Percentiles rank a stretch among this genome's conserved stretches.
Evolutionary conservation across 2,113 vertebrate genomes (phyloP).

Genomic region (Calonectris borealis): DNA sequence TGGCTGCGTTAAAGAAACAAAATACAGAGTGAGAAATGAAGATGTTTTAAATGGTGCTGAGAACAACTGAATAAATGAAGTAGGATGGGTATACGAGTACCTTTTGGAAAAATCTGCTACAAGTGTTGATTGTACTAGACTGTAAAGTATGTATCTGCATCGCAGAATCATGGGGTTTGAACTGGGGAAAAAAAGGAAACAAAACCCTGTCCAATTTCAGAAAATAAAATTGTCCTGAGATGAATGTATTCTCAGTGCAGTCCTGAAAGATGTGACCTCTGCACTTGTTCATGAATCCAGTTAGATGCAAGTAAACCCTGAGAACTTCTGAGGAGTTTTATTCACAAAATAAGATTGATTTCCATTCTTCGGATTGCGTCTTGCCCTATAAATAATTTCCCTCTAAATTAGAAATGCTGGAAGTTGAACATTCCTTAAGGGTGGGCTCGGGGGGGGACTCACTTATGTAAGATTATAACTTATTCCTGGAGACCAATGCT

Average conservation of each 20-base stretch:
- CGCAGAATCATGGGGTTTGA: neutral
- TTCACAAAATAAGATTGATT: constrained; percentile 19
- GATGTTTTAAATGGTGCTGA: constrained; percentile 30
- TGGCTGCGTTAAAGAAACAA: neutral
- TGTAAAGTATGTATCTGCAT: neutral
- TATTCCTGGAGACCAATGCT: constrained; percentile 67
- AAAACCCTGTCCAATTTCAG: neutral
- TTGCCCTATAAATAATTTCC: neutral
- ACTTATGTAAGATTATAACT: constrained; percentile 62
- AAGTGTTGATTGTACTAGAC: neutral
- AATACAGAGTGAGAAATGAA: constrained; percentile 19
- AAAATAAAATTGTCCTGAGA: neutral
- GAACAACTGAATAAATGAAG: neutral
- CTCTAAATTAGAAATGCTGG: constrained; percentile 19
- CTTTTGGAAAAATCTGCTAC: constrained; percentile 18
- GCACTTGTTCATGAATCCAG: neutral
- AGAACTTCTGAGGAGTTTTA: constrained; percentile 21
- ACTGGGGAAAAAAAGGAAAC: neutral
- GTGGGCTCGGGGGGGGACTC: constrained; percentile 38
- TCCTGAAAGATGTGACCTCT: neutral
- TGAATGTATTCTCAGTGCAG: neutral
- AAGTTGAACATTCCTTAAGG: constrained; percentile 59
- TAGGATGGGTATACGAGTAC: neutral
- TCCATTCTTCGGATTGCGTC: neutral
- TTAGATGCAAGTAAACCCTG: constrained; percentile 44